Evolutionary conservation across 1,140 invertebrate genomes (phyloP), one percentile per base, ranked within the genome.

Genomic region (Portunus trituberculatus): DNA sequence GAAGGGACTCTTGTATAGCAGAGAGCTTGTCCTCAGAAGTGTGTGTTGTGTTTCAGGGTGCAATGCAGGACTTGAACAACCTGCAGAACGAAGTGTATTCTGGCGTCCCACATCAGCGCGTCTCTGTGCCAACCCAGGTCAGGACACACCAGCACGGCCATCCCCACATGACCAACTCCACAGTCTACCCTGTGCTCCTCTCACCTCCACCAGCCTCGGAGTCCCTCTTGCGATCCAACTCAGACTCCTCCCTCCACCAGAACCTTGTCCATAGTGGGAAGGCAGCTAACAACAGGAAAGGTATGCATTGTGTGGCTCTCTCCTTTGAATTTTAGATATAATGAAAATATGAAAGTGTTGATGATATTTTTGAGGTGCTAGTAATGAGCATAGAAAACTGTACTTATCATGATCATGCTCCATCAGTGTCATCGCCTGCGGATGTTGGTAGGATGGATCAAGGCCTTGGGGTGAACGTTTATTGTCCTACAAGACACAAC

Each of bases 221-320:
- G 59, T 82, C 46, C 0, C 94, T 95, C 83, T 82, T 91, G 32
- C 94, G 94, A 16, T 95, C 94, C 48, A 95, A 48, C 48, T 95
- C 94, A n/a, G 94, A 95, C 76, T 95, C 94, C 25, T 95, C 94
- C 4, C 91, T 95, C 32, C 94, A 95, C 91, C 94, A 95, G 89
- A 95, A 95, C 39, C 52, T 95, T 29, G 90, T 95, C 67, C 94
- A 95, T 29, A 59, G 91, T 32, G 59, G 91, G 39, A 95, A 92
- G 94, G 46, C 84, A 45, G 90, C 87, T 46, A 95, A 93, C 59
- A 95, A 89, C 76, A 46, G 94, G 83, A 95, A 95, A 95, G 94
- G 94, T 95, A 29, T 28, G 93, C 84, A 67, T 93, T 83, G 46
- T 67, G 32, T 6, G 76, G 83, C 39, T 31, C 28, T 28, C 87